A percentile compares a stretch with the other conserved stretches of the same genome.
Evolutionary conservation across 1,140 invertebrate species (phyloP).

Genomic region (Atopsyche davidsoni): DNA sequence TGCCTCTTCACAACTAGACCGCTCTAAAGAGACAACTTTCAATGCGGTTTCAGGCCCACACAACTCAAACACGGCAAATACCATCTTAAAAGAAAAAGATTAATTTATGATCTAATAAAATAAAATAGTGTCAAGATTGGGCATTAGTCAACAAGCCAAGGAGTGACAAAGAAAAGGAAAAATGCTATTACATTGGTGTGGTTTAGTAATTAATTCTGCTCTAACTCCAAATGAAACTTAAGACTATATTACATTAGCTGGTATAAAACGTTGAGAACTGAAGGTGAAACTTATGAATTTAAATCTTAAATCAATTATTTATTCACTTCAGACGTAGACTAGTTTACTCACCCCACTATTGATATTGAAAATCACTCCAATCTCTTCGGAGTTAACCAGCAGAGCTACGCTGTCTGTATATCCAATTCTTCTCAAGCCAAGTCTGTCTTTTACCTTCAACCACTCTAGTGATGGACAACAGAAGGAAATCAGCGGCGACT

Average conservation of each 20-base stretch:
- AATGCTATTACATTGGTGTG: too few species aligned
- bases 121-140: slow-evolving; percentile 3
- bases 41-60: slow-evolving; percentile 39
- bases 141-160: slow-evolving; percentile 1
- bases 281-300: slow-evolving; percentile 6
- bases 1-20: slow-evolving; percentile 13
- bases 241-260: too few species aligned
- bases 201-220: too few species aligned
- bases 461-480: slow-evolving; percentile 60
- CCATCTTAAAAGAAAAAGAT: slow-evolving; percentile 49
- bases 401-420: slow-evolving; percentile 21
- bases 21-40: slow-evolving; percentile 34
- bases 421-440: slow-evolving; percentile 44
- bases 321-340: neutral
- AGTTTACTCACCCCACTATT: slow-evolving; percentile 57
- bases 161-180: too few species aligned
- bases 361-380: slow-evolving; percentile 73
- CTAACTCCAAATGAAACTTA: too few species aligned
- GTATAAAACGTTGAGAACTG: neutral
- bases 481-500: too few species aligned
- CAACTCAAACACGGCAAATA: slow-evolving; percentile 70
- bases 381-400: slow-evolving; percentile 75
- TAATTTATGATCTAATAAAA: too few species aligned
- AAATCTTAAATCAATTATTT: slow-evolving; percentile 8
- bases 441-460: slow-evolving; percentile 56